Conservation (phyloP, 2,113 vertebrate species). For the Phyllostomus discolor region DNA sequence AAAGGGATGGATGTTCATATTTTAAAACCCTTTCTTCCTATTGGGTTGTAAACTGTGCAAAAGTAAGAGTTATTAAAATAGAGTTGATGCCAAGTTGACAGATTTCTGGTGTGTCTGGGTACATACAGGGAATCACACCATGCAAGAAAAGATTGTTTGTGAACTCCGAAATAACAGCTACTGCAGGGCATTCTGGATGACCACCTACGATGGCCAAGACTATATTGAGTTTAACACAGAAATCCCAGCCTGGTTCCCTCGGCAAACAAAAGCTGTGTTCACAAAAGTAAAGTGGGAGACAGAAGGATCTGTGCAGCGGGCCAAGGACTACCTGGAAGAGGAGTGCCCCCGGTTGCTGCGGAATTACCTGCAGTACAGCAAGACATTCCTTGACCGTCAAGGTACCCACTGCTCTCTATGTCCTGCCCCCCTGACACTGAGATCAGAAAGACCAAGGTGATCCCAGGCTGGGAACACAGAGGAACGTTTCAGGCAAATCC, state of each 20-base stretch:
- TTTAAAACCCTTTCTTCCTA: background rate
- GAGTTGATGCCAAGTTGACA: background rate
- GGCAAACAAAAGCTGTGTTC: too few relatives aligned
- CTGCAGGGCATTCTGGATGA: background rate
- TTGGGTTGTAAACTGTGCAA: background rate
- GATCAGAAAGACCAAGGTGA: background rate
- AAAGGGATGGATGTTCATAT: background rate
- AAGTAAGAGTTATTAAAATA: background rate
- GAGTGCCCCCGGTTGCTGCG: slow-evolving; percentile 6
- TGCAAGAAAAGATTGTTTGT: slow-evolving; percentile 46
- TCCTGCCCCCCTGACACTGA: background rate
- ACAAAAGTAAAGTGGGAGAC: slow-evolving; percentile 47
- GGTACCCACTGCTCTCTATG: background rate
- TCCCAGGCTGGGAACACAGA: background rate
- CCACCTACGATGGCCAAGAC: background rate
- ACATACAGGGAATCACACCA: slow-evolving; percentile 47
- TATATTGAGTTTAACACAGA: slow-evolving; percentile 60
- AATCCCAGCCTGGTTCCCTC: slow-evolving; percentile 49
- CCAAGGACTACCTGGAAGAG: slow-evolving; percentile 53
- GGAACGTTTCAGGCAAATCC: background rate
- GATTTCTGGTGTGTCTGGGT: background rate
- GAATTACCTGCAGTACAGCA: slow-evolving; percentile 28
- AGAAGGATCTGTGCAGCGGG: background rate
- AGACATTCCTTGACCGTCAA: background rate
- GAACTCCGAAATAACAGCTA: background rate